Base-by-base conservation (phyloP, 2,113 vertebrate species). In the Callithrix jacchus region DNA sequence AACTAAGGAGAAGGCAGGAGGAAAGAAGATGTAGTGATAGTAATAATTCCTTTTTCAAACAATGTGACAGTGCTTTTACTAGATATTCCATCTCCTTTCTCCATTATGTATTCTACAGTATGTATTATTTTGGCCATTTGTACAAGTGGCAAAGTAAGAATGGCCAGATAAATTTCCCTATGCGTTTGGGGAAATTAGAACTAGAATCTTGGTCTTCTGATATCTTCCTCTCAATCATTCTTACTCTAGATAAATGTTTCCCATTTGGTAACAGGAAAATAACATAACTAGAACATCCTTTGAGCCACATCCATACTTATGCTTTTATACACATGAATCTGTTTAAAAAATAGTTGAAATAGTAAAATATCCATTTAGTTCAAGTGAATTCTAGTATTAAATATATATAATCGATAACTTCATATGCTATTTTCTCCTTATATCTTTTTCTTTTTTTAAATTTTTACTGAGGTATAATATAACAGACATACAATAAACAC, bases 381-480 rank as follows among this genome's bases (percentile, higher is more conserved):
- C 93, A 80, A 70, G 2, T 93, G 56, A 92, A 83, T 45, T 61
- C 77, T 49, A 87, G 64, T 45, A 58, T 68, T 71, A 70, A 76
- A 81, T 79, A 73, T 20, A 20, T 54, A 42, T 80, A 77, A 96
- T 40, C 42, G 47, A 71, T 89, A 89, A 66, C 30, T 84, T 58
- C 61, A 70, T 92, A 71, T 64, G 20, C 21, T 86, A 42, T 74
- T 88, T 84, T 1, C 37, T 96, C 54, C 54, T 95, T 76, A 71
- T 64, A 82, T 71, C 14, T 68, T 87, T 76, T 54, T 89, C 27
- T 30, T 52, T 17, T 23, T 77, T 87, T 76, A 73, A 81, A 76
- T 12, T 83, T 87, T 91, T 94, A 66, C 79, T 92, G 85, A 70
- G n/a, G 32, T 89, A 54, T 90, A 87, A 68, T 88, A 61, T 84